These are phyloP conservation scores for Rousettus leschenaultii DNA, from an alignment of 2,113 vertebrate genomes.

Conservation along the genomic window DNA sequence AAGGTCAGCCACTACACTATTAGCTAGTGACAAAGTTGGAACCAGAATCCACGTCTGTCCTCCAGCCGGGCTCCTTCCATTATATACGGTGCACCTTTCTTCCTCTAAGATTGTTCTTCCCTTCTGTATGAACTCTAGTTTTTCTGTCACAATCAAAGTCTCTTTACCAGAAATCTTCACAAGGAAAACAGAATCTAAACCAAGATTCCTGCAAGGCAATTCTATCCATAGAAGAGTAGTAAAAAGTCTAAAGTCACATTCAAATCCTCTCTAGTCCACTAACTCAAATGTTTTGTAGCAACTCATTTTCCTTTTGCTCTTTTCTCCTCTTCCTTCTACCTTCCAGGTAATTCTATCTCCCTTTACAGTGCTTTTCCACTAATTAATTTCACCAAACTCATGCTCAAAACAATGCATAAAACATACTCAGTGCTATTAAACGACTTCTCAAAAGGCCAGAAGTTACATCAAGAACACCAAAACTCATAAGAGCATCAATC, in stretches of 20 bases:
- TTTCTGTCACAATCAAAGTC: background rate
- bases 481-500: background rate
- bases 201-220: background rate
- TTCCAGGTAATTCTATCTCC: background rate
- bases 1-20: background rate
- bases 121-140: background rate
- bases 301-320: background rate
- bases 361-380: background rate
- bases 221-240: background rate
- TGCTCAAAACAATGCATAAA: constrained; percentile 50
- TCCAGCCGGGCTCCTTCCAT: background rate
- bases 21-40: background rate
- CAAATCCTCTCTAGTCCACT: background rate
- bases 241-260: constrained; percentile 31
- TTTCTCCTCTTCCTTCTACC: background rate
- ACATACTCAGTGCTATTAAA: constrained; percentile 43
- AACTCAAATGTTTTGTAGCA: background rate
- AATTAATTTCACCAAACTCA: constrained; percentile 19
- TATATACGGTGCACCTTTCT: background rate
- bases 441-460: constrained; percentile 47
- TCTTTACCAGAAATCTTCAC: background rate
- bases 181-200: constrained; percentile 22
- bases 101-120: background rate
- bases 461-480: constrained; percentile 37
- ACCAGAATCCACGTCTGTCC: background rate